Evolutionary conservation across 2,888 invertebrate species (phyloP), one percentile per base, ranked within the genome.

Genomic region (Litoditis marina): DNA sequence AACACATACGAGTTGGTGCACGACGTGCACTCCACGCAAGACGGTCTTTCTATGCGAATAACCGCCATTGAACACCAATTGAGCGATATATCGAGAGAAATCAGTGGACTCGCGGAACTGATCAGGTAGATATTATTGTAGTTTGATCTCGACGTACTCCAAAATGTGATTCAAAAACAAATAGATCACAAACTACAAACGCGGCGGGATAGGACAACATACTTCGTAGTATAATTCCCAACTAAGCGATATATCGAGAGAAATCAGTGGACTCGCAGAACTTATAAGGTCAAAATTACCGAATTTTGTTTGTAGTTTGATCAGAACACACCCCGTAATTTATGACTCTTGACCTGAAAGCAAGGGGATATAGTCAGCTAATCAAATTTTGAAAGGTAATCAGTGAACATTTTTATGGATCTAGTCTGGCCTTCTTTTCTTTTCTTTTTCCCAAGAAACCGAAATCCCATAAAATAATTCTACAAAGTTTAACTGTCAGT

Each of bases 1-100:
- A 92, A 92, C 58, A 94, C 96, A 77, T 95, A 95, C 85, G 96
- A 95, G 87, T 91, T 96, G 81, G 94, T 98, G 73, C 92, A 94
- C 61, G 96, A 96, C 82, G 92, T 96, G 91, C 92, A 92, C 83
- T 89, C 90, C 66, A 89, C 94, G 59, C 94, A 95, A 85, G 92
- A 93, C 84, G 89, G 89, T 56, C 88, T 96, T 77, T 95, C 96
- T 85, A 92, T 94, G 85, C 89, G 94, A 82, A 88, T 96, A 81
- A 89, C 90, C 76, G 90, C 90, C 82, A 88, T 98, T 84, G 95
- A 96, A 63, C 78, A 78, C 63, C 79, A 78, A 55, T 54, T 79
- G 52, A 63, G 63, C 36, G 73, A 68, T 49, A 68, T 73, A 39
- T 69, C 66, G 11, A 39, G 69, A 22, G 69, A 69, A 44, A 39